These are phyloP conservation scores for Orius insidiosus DNA, from an alignment of 1,140 invertebrate genomes.

Conservation along the genomic window DNA sequence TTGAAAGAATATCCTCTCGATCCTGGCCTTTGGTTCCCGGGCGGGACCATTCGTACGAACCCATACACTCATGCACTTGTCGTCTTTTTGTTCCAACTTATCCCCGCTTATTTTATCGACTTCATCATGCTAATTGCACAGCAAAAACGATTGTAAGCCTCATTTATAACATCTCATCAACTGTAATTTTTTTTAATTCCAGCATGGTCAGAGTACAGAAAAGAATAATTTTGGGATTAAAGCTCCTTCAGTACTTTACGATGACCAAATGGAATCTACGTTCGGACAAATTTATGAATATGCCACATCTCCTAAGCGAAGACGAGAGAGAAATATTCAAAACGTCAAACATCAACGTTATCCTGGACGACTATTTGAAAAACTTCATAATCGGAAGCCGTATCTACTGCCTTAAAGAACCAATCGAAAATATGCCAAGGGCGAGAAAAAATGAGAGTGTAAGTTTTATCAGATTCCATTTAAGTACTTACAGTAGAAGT, in stretches of 20 bases:
- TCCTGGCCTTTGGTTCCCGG: slow-evolving; percentile 42
- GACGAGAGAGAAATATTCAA: slow-evolving; percentile 31
- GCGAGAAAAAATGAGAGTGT: slow-evolving; percentile 55
- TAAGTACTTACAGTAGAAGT: too few relatives aligned
- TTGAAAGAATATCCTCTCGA: slow-evolving; percentile 33
- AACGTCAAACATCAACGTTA: slow-evolving; percentile 21
- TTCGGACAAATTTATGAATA: slow-evolving; percentile 31
- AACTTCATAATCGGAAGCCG: slow-evolving; percentile 48
- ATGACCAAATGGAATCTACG: slow-evolving; percentile 48
- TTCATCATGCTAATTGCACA: slow-evolving; percentile 34
- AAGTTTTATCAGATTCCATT: slow-evolving; percentile 19
- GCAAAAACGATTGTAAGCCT: slow-evolving; percentile 45
- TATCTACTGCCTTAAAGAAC: slow-evolving; percentile 69
- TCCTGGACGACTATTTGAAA: slow-evolving; percentile 40
- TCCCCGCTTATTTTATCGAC: slow-evolving; percentile 45
- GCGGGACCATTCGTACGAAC: slow-evolving; percentile 38
- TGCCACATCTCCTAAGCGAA: slow-evolving; percentile 41
- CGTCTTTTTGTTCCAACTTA: slow-evolving; percentile 37
- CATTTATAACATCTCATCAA: not conserved
- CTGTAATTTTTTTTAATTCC: slow-evolving; percentile 6
- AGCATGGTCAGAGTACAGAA: slow-evolving; percentile 36
- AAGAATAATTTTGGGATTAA: slow-evolving; percentile 30
- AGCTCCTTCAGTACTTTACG: slow-evolving; percentile 52
- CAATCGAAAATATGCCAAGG: slow-evolving; percentile 52
- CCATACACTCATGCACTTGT: slow-evolving; percentile 32